A percentile compares a stretch with the other conserved stretches of the same genome.
Evolutionary conservation across 2,888 invertebrate species (phyloP).

Genomic region (Mantis religiosa): DNA sequence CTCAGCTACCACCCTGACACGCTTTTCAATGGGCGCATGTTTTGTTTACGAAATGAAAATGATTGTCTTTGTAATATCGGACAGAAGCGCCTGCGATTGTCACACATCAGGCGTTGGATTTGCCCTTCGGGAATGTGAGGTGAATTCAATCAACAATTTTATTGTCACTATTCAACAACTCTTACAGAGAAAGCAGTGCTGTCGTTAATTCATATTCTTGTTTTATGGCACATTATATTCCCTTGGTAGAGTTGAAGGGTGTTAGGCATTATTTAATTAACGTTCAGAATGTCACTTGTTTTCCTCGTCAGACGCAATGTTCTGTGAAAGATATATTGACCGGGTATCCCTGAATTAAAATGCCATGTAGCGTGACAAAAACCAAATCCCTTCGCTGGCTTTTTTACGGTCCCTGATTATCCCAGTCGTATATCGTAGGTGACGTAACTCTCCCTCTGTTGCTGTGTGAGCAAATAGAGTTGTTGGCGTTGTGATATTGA

Average conservation of each 20-base stretch:
- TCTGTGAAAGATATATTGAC: neutral
- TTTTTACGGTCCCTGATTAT: neutral
- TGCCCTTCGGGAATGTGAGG: neutral
- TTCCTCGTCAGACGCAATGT: neutral
- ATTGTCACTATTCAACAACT: neutral
- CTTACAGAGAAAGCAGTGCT: neutral
- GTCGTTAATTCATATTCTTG: neutral
- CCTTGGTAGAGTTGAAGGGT: neutral
- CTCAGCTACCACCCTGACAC: neutral
- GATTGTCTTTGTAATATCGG: neutral
- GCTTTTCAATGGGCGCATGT: neutral
- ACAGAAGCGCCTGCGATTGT: neutral
- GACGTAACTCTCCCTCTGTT: neutral
- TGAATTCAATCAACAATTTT: neutral
- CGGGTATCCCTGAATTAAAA: neutral
- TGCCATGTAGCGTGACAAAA: neutral
- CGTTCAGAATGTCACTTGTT: neutral
- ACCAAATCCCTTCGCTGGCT: neutral
- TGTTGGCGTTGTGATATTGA: neutral
- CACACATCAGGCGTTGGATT: neutral
- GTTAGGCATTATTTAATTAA: neutral
- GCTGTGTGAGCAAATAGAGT: neutral
- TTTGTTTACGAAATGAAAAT: neutral
- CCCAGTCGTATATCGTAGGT: neutral
- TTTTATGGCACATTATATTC: neutral